These are phyloP conservation scores for Drosophila funebris DNA, from an alignment of 1,140 invertebrate genomes.

Conservation along the genomic window DNA sequence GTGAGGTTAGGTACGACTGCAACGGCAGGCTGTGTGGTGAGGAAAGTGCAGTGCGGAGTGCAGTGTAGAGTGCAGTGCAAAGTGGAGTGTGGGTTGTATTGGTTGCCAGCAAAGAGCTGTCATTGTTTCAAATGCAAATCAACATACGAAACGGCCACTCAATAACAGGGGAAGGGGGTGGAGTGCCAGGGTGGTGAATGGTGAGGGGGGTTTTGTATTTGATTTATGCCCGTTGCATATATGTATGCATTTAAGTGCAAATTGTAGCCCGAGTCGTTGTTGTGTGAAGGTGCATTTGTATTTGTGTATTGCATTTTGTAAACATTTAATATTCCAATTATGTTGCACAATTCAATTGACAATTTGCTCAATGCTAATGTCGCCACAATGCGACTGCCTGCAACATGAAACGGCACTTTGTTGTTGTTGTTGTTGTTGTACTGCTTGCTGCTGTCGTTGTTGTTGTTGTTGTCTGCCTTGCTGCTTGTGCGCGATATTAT, in stretches of 20 bases:
- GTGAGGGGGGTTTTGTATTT: conserved; percentile 41
- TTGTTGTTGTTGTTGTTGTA: conserved; percentile 1
- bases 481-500: conserved; percentile 27
- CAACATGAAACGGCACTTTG: conserved; percentile 7
- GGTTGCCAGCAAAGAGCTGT: conserved; percentile 44
- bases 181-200: too few species aligned
- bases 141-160: conserved; percentile 57
- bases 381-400: conserved; percentile 33
- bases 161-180: too few species aligned
- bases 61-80: not conserved
- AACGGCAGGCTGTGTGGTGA: not conserved
- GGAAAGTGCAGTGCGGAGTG: not conserved
- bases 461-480: not conserved
- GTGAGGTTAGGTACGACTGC: not conserved
- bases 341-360: conserved; percentile 74
- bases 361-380: conserved; percentile 51
- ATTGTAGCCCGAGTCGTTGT: conserved; percentile 59
- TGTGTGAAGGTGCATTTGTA: conserved; percentile 28
- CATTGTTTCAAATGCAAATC: conserved; percentile 77
- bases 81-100: conserved; percentile 8
- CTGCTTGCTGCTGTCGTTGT: not conserved
- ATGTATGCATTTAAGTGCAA: conserved; percentile 75
- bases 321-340: conserved; percentile 81
- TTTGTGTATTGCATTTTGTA: conserved; percentile 77
- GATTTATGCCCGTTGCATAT: conserved; percentile 67